phyloP scores from a whole-genome alignment of 2,888 invertebrate genomes.

The Corbicula japonica region DNA sequence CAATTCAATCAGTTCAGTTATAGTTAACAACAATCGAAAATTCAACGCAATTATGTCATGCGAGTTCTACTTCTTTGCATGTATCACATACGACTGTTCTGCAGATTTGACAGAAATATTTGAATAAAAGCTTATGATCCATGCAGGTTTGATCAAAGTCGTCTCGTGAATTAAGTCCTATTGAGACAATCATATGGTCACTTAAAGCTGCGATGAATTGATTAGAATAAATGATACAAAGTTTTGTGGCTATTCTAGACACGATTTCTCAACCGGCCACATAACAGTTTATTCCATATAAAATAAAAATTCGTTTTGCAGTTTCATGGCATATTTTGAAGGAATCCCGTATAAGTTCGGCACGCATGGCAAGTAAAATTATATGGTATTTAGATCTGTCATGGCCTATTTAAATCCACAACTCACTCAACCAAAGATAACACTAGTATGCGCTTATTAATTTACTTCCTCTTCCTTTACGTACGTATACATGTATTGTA shows the following conservation, averaged over 20 bases:
- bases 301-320: constrained; percentile 28
- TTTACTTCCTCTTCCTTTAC: no score
- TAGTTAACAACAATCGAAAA: not conserved
- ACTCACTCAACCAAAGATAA: no score
- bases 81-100: constrained; percentile 3
- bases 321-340: constrained; percentile 44
- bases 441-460: no score
- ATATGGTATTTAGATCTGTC: no score
- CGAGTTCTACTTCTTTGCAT: not conserved
- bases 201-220: not conserved
- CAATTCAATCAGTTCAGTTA: not conserved
- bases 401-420: no score
- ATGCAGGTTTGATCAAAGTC: not conserved
- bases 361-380: constrained; percentile 66
- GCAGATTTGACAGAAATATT: constrained; percentile 24
- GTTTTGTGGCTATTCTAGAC: constrained; percentile 18
- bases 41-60: not conserved
- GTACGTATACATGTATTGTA: no score
- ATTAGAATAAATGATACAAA: constrained; percentile 9
- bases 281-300: no score
- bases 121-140: no score
- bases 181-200: no score
- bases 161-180: not conserved
- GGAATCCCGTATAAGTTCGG: constrained; percentile 52
- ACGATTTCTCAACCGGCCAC: not conserved